Evolutionary conservation across 2,888 invertebrate species (phyloP), one percentile per base, ranked within the genome.

Genomic region (Apamea crenata): DNA sequence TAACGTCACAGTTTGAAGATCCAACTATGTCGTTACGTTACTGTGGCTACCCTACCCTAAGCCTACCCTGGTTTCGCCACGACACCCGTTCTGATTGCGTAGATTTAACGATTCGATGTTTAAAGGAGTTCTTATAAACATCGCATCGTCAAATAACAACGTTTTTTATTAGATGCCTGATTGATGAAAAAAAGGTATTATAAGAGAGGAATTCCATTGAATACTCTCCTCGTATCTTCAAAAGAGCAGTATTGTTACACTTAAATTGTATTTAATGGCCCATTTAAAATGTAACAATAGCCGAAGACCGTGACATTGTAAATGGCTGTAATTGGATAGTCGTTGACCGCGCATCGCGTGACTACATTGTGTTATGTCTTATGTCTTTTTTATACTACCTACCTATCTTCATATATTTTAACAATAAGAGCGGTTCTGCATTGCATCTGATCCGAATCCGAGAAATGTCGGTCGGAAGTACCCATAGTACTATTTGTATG

Each of bases 281-380:
- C 70, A 69, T 68, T 59, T n/a, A 14, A 65, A 59, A 71, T 21
- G 56, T 74, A 65, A 44, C n/a, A 66, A 73, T 68, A 63, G 29
- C 40, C 53, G 53, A 32, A 74, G 47, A 74, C 80, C 74, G 44
- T 78, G 81, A 72, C 85, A 86, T 77, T 80, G 77, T 70, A 76
- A 76, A 75, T 72, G 65, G 67, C 63, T 53, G n/a, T 77, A 61
- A 82, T 71, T 74, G 74, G 70, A 67, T 74, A 78, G 79, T 70
- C 78, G 73, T 65, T 76, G 80, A 82, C 78, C 88, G 78, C 40
- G 44, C 61, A 74, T 87, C 79, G 81, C 89, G 83, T 90, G 87
- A 80, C 75, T 82, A n/a, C 40, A 63, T 50, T 40, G 36, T 40
- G 25, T 81, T 59, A 36, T 2, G n/a, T n/a, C n/a, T n/a, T n/a